phyloP scores from a whole-genome alignment of 2,797 vertebrate species.

The Gobio occitaniae region DNA sequence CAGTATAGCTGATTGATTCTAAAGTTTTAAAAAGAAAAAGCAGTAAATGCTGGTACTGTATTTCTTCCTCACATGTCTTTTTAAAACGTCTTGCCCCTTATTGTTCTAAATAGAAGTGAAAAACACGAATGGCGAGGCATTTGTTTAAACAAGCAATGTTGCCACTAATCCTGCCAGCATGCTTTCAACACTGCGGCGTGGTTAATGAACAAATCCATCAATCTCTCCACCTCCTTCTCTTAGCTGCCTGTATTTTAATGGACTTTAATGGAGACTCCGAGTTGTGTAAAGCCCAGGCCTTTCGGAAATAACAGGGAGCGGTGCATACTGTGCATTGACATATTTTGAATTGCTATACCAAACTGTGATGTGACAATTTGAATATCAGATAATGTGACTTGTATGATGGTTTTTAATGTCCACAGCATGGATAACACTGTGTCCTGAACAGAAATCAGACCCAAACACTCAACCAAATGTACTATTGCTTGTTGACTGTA shows the following conservation, averaged over 20 bases:
- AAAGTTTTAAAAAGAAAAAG: slow-evolving; percentile 7
- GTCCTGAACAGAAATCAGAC: slow-evolving; percentile 3
- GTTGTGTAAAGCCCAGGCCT: slow-evolving; percentile 41
- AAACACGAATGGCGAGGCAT: slow-evolving; percentile 38
- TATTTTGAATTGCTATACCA: slow-evolving; percentile 31
- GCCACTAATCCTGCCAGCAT: slow-evolving; percentile 61
- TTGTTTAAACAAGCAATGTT: slow-evolving; percentile 58
- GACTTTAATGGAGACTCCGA: slow-evolving; percentile 51
- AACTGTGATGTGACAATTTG: slow-evolving; percentile 13
- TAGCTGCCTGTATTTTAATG: slow-evolving; percentile 54
- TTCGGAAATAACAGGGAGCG: slow-evolving; percentile 42
- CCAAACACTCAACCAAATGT: not conserved
- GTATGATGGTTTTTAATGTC: slow-evolving; percentile 22
- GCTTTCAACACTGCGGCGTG: slow-evolving; percentile 55
- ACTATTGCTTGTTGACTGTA: slow-evolving; percentile 20
- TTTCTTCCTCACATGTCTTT: not conserved
- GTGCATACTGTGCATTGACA: slow-evolving; percentile 40
- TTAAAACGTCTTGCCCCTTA: slow-evolving; percentile 3
- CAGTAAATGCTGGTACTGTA: not conserved
- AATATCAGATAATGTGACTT: slow-evolving; percentile 12
- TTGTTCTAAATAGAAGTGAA: slow-evolving; percentile 39
- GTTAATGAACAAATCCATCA: slow-evolving; percentile 62
- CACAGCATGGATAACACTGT: slow-evolving; percentile 2
- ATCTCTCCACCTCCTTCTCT: slow-evolving; percentile 47
- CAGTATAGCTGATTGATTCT: slow-evolving; percentile 1